Conservation (phyloP, 2,797 vertebrate species). For the Rhinella marina region DNA sequence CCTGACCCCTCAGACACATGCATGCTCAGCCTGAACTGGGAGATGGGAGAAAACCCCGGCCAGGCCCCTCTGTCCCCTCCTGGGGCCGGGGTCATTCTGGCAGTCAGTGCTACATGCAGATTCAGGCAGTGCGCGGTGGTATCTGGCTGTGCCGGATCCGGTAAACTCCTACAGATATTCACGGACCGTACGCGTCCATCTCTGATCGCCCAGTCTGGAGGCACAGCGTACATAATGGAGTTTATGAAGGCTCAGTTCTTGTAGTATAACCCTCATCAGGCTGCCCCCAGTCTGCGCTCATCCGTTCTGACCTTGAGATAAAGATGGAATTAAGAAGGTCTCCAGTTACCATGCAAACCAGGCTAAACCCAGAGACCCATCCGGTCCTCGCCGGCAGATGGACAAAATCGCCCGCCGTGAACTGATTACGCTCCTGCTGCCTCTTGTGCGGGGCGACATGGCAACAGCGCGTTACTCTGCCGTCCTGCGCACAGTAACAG, state of each 20-base stretch:
- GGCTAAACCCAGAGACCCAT: background rate
- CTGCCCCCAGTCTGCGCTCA: background rate
- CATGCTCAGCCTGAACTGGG: too few relatives aligned
- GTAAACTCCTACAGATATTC: too few relatives aligned
- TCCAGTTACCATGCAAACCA: conserved; percentile 20
- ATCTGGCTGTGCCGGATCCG: too few relatives aligned
- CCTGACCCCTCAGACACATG: too few relatives aligned
- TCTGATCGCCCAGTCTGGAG: too few relatives aligned
- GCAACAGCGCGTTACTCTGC: conserved; percentile 25
- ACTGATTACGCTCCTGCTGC: background rate
- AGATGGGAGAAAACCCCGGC: too few relatives aligned
- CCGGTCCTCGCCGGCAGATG: background rate
- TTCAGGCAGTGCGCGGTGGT: too few relatives aligned
- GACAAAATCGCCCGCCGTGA: background rate
- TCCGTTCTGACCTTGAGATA: background rate
- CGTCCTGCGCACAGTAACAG: conserved; percentile 7
- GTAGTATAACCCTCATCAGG: background rate
- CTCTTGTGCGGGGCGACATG: conserved; percentile 22
- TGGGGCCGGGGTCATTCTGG: too few relatives aligned
- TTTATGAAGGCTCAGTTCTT: background rate
- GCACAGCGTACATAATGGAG: too few relatives aligned
- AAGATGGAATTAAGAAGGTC: background rate
- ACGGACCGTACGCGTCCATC: too few relatives aligned
- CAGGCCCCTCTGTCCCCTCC: too few relatives aligned
- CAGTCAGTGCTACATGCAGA: too few relatives aligned